A percentile compares a stretch with the other conserved stretches of the same genome.
These are phyloP conservation scores for Chondrosia reniformis DNA, from an alignment of 37 sponge, comb jelly and placozoan species.

Conservation along the genomic window DNA sequence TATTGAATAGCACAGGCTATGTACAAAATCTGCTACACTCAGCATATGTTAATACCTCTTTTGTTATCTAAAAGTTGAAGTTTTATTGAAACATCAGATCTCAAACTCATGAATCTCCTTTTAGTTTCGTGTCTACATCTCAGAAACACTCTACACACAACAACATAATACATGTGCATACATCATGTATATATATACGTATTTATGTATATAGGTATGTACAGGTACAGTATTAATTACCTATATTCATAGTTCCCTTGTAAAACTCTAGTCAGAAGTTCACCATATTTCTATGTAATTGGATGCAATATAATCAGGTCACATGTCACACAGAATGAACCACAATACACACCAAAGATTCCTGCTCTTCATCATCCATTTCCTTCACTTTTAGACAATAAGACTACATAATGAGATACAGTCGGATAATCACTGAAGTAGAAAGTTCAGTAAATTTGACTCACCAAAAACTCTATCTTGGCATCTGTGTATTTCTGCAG, in stretches of 20 bases:
- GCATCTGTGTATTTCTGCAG: slow-evolving; percentile 91
- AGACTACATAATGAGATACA: slow-evolving; percentile 39
- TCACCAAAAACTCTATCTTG: slow-evolving; percentile 93
- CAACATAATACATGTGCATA: slow-evolving; percentile 1
- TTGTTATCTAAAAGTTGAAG: slow-evolving; percentile 87
- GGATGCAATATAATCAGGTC: neutral
- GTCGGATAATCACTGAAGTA: neutral
- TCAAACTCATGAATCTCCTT: slow-evolving; percentile 60
- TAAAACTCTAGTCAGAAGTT: slow-evolving; percentile 75
- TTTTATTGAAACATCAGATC: slow-evolving; percentile 78
- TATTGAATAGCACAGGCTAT: too few relatives aligned
- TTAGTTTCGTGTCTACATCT: slow-evolving; percentile 78
- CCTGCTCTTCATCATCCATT: slow-evolving; percentile 95
- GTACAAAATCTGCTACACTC: too few relatives aligned
- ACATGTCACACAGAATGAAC: neutral
- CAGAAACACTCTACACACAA: slow-evolving; percentile 53
- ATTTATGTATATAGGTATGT: neutral
- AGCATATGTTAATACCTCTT: too few relatives aligned
- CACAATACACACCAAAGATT: slow-evolving; percentile 48
- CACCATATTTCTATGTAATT: slow-evolving; percentile 54
- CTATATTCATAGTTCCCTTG: slow-evolving; percentile 85
- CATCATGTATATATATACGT: neutral
- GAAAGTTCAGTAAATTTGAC: neutral
- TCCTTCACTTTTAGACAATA: slow-evolving; percentile 97
- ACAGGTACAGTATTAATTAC: neutral